Evolutionary conservation across 1,140 invertebrate species (phyloP).

Genomic region (Akabosia matsudoensis): DNA sequence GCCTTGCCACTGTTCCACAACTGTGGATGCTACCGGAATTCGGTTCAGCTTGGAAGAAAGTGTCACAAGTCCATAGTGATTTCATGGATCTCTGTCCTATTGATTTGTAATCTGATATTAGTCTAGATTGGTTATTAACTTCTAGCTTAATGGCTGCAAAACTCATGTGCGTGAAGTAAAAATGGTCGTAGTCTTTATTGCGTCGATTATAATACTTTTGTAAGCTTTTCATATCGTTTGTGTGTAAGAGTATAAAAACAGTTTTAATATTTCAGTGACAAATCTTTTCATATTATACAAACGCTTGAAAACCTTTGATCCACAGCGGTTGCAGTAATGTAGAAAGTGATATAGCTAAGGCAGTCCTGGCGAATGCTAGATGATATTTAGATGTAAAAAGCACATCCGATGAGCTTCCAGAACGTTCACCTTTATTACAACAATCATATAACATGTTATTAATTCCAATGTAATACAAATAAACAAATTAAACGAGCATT

Average conservation of each 20-base stretch:
- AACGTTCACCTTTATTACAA: constrained; percentile 27
- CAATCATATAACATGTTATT: background rate
- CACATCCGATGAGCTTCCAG: constrained; percentile 36
- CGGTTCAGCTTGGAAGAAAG: constrained; percentile 30
- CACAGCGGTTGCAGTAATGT: background rate
- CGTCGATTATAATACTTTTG: no score
- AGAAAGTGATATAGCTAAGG: constrained; percentile 15
- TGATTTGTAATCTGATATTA: background rate
- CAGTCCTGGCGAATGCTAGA: constrained; percentile 16
- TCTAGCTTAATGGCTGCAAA: background rate
- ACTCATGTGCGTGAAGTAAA: no score
- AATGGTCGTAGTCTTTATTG: no score
- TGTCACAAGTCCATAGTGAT: constrained; percentile 25
- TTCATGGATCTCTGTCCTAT: constrained; percentile 40
- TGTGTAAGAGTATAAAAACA: constrained; percentile 4
- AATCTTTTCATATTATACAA: background rate
- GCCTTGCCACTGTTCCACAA: constrained; percentile 28
- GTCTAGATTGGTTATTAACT: background rate
- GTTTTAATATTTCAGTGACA: background rate
- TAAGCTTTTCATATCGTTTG: no score
- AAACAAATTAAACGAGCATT: no score
- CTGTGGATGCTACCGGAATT: constrained; percentile 44
- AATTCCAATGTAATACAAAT: background rate
- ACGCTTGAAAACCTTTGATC: background rate
- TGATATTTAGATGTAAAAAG: constrained; percentile 20